Evolutionary conservation across 2,888 invertebrate species (phyloP).

Genomic region (Leptura quadrifasciata): DNA sequence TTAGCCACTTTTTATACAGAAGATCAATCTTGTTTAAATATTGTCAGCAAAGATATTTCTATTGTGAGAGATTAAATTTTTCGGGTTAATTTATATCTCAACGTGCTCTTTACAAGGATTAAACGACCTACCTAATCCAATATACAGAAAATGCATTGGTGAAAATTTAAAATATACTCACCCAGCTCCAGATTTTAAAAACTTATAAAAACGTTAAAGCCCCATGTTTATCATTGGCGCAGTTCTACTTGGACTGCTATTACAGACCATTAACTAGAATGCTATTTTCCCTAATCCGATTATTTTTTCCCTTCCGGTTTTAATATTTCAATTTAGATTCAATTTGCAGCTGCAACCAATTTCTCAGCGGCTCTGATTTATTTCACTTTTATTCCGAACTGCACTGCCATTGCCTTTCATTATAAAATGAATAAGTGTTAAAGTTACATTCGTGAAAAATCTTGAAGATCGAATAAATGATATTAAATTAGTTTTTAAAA

Average conservation of each 20-base stretch:
- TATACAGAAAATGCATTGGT: background rate
- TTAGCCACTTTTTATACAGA: too few species aligned
- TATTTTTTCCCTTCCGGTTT: conserved; percentile 39
- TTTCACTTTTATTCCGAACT: conserved; percentile 19
- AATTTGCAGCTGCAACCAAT: conserved; percentile 39
- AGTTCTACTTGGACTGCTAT: conserved; percentile 1
- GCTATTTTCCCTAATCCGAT: conserved; percentile 31
- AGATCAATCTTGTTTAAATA: too few species aligned
- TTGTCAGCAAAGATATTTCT: too few species aligned
- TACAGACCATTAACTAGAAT: conserved; percentile 34
- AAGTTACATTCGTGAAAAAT: conserved; percentile 12
- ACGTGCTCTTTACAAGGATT: background rate
- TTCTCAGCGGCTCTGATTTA: conserved; percentile 12
- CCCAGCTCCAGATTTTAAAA: background rate
- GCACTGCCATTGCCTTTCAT: conserved; percentile 11
- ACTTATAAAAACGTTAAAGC: conserved; percentile 9
- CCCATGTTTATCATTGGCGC: conserved; percentile 4
- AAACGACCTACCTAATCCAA: background rate
- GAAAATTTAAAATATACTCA: background rate
- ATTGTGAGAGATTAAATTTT: too few species aligned
- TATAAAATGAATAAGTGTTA: conserved; percentile 27
- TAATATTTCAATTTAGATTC: conserved; percentile 42
- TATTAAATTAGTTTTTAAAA: background rate
- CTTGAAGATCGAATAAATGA: background rate
- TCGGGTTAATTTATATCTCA: too few species aligned